These are phyloP conservation scores for Nomada ferruginata DNA, from an alignment of 2,888 invertebrate species.

Conservation along the genomic window DNA sequence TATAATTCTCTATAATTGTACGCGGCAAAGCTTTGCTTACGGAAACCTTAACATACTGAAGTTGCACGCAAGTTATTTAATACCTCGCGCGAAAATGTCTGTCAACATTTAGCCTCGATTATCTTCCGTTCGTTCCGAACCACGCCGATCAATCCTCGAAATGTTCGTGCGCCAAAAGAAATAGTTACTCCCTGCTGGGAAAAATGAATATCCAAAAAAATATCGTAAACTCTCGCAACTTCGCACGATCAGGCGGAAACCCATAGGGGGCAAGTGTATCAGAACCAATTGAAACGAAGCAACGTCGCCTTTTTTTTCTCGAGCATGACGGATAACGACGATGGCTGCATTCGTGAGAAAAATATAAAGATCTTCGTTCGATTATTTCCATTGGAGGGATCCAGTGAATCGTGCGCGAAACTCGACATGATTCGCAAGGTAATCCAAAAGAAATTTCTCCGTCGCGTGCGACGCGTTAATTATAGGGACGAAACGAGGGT, in stretches of 20 bases:
- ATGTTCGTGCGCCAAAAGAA: slow-evolving; percentile 12
- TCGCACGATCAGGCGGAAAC: neutral
- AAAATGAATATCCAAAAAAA: slow-evolving; percentile 30
- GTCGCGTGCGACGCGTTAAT: neutral
- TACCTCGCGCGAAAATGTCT: slow-evolving; percentile 9
- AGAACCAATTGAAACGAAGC: neutral
- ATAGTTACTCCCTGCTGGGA: slow-evolving; percentile 6
- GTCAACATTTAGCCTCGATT: neutral
- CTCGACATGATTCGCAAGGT: slow-evolving; percentile 67
- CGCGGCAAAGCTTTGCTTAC: neutral
- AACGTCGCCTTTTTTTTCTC: neutral
- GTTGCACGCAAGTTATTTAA: neutral
- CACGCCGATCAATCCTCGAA: neutral
- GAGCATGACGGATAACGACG: slow-evolving; percentile 56
- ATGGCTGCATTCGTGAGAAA: slow-evolving; percentile 33
- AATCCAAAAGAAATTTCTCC: neutral
- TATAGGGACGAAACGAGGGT: no score
- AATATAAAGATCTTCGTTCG: slow-evolving; percentile 71
- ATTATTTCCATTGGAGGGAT: slow-evolving; percentile 63
- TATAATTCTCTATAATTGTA: slow-evolving; percentile 53
- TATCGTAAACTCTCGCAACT: neutral
- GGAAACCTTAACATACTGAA: neutral
- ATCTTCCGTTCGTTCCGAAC: neutral
- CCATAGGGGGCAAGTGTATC: neutral
- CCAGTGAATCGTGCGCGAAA: slow-evolving; percentile 63